phyloP scores from a whole-genome alignment of 2,797 vertebrate genomes.

The Anolis apletophallus region DNA sequence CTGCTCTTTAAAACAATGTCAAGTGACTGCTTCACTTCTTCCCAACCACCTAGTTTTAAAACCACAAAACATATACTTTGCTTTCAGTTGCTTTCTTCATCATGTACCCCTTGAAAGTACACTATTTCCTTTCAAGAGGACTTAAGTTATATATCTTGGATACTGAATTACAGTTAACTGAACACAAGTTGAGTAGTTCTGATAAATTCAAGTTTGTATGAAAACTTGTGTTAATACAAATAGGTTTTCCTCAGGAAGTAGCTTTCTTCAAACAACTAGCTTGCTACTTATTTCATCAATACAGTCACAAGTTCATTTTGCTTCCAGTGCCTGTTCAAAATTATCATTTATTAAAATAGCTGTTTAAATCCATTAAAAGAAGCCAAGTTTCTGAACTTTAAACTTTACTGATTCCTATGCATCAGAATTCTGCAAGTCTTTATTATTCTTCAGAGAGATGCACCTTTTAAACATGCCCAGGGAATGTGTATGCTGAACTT shows the following conservation, averaged over 20 bases:
- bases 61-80: slow-evolving; percentile 53
- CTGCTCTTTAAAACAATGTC: slow-evolving; percentile 66
- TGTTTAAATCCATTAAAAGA: slow-evolving; percentile 62
- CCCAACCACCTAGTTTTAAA: slow-evolving; percentile 71
- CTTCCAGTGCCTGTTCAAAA: slow-evolving; percentile 63
- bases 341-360: slow-evolving; percentile 49
- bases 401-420: slow-evolving; percentile 54
- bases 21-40: slow-evolving; percentile 75
- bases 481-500: neutral
- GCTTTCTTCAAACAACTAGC: slow-evolving; percentile 75
- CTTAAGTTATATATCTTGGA: slow-evolving; percentile 70
- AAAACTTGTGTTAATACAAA: slow-evolving; percentile 66
- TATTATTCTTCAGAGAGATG: slow-evolving; percentile 66
- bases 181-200: slow-evolving; percentile 67
- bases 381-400: slow-evolving; percentile 66
- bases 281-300: slow-evolving; percentile 77
- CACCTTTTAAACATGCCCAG: slow-evolving; percentile 41
- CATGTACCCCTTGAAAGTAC: slow-evolving; percentile 67
- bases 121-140: slow-evolving; percentile 74
- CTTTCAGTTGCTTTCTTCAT: slow-evolving; percentile 72
- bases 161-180: slow-evolving; percentile 73
- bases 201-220: slow-evolving; percentile 65
- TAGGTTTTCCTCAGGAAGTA: slow-evolving; percentile 73
- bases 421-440: slow-evolving; percentile 48
- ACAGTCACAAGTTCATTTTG: slow-evolving; percentile 64